Base-by-base conservation (phyloP, 2,797 vertebrate species). In the Neosilurus hyrtlii region DNA sequence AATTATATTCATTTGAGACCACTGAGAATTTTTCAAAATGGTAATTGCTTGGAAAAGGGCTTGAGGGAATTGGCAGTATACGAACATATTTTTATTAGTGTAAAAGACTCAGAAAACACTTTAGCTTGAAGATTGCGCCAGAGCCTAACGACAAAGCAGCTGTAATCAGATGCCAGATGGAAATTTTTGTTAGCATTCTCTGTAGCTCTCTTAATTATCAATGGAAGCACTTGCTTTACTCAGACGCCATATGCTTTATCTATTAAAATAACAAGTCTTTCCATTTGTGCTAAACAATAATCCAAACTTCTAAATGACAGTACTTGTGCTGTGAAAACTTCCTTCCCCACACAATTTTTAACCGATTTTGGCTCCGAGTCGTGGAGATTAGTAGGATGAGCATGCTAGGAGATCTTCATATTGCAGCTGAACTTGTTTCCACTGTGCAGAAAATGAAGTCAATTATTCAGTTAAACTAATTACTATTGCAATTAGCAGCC, bases 201-300 rank as follows among this genome's bases (percentile, higher is more conserved):
- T 72, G 86, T 90, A 88, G 87, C 85, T 84, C 86, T 83, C 84
- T 88, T 91, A 92, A 87, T 86, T 87, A 88, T 85, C 90, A 86
- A 37, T 71, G 43, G 90, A 89, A 90, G 87, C 86, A 70, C 85
- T 87, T 91, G 88, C 85, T 88, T 88, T 87, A 88, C 88, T 57
- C 84, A 71, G 86, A 90, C 80, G 84, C 87, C 78, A 79, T 85
- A 71, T 78, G 73, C 73, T 63, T 78, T 86, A 79, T 82, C 86
- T 66, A 57, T 86, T 80, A 86, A 80, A 73, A 81, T 86, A 77
- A 79, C 54, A 84, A 51, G 54, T 7, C 67, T 79, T 68, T 26
- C 11, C 52, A 7, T 73, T 35, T 57, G 49, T 72, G 81, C 63
- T 79, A 24, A 79, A 52, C 8, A 83, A 68, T 76, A 57, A 26